Evolutionary conservation across 30 jellyfish, hydroid and myxozoan species (phyloP).

Genomic region (Cassiopea xamachana): DNA sequence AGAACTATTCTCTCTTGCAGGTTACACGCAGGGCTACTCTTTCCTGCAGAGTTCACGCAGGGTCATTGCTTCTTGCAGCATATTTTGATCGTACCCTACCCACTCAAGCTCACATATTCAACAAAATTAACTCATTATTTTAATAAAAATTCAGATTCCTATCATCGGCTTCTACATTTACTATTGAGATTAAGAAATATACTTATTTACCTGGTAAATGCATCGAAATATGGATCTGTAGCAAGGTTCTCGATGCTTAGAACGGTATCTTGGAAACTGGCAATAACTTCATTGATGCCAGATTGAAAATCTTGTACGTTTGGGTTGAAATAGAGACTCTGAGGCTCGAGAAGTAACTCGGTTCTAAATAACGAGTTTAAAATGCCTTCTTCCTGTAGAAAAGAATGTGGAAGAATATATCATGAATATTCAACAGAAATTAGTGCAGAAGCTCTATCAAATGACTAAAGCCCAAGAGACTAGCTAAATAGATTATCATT

Average conservation of each 20-base stretch:
- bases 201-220: constrained; percentile 88
- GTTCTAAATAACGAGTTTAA: constrained; percentile 82
- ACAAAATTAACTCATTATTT: too few relatives aligned
- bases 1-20: neutral
- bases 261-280: constrained; percentile 90
- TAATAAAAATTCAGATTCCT: too few relatives aligned
- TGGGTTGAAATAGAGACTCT: constrained; percentile 75
- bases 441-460: too few relatives aligned
- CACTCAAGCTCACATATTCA: too few relatives aligned
- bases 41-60: too few relatives aligned
- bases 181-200: neutral
- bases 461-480: too few relatives aligned
- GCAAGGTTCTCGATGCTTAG: constrained; percentile 88
- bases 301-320: constrained; percentile 82
- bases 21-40: too few relatives aligned
- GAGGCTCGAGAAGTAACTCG: constrained; percentile 86
- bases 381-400: constrained; percentile 76
- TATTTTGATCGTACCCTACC: too few relatives aligned
- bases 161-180: too few relatives aligned
- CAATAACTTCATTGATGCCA: constrained; percentile 79
- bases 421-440: neutral
- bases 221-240: constrained; percentile 92
- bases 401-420: neutral
- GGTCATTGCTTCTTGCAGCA: too few relatives aligned
- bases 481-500: too few relatives aligned